Evolutionary conservation across 1,140 invertebrate genomes (phyloP), one percentile per base, ranked within the genome.

Genomic region (Liolophura sinensis): DNA sequence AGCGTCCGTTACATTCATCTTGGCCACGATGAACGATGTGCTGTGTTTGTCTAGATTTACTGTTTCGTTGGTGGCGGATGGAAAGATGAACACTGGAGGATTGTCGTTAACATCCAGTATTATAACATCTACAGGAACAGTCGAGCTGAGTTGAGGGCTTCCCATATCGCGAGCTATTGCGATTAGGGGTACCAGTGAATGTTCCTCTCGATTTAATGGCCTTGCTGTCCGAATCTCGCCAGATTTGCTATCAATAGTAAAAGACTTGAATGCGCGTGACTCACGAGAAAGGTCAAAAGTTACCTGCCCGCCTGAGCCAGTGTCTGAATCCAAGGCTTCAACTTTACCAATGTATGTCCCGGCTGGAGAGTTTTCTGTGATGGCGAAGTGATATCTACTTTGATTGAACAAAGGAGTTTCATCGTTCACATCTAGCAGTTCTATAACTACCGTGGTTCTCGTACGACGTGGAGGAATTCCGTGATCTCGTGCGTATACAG

Each of bases 41-140:
- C 31, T 40, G 31, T 40, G 31, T 40, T 40, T 40, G 31, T 40
- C 31, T 9, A 40, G 31, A 9, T 40, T 40, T 40, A 40, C 31
- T 40, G 31, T 40, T 5, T 9, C 31, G 31, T 40, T 40, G 31
- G 3, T 40, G 31, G 31, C 31, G 31, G 31, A 40, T 40, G 31
- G 31, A 40, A 40, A 40, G 3, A 40, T 88, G 80, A 97, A 96
- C 12, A 91, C 85, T 0, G 95, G 95, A 9, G 91, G 82, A 82
- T 97, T 95, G 82, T 99, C 96, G 80, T 99, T 98, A 0, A 92
- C 89, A 82, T 99, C 96, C 18, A 90, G 86, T 24, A 98, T 90
- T 76, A 92, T 89, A 46, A 98, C 91, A 75, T 91, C 91, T 3
- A 98, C 92, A 18, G 96, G 92, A 1, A 93, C 91, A 70, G 92